Percentiles rank a stretch among this genome's conserved stretches.
Evolutionary conservation across 2,888 invertebrate genomes (phyloP).

Genomic region (Habroteleia sp.): DNA sequence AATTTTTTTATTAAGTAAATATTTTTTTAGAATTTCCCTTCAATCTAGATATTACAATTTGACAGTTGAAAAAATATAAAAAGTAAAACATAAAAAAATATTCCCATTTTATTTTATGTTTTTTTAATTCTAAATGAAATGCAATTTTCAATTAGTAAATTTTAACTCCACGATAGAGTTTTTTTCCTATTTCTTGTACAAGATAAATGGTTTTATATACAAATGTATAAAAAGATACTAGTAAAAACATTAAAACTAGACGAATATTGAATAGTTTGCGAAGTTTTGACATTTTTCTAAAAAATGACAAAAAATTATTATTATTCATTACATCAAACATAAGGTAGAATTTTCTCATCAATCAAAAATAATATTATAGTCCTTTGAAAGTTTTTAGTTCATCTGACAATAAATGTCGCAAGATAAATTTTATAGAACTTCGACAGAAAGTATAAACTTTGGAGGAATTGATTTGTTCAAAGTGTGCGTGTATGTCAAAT

Average conservation of each 20-base stretch:
- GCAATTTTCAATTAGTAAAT: no score
- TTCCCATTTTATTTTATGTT: no score
- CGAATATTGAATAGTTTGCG: slow-evolving; percentile 1
- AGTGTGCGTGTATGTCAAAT: slow-evolving; percentile 7
- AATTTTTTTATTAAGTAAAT: no score
- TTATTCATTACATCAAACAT: slow-evolving; percentile 20
- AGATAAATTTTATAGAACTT: slow-evolving; percentile 21
- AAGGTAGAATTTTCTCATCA: slow-evolving; percentile 14
- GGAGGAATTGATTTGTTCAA: slow-evolving; percentile 18
- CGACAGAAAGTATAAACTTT: slow-evolving; percentile 14
- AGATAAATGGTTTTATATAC: no score
- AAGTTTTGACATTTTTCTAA: slow-evolving; percentile 1
- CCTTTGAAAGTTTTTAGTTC: slow-evolving; percentile 31
- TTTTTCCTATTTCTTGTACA: no score
- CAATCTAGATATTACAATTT: no score
- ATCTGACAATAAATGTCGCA: slow-evolving; percentile 29
- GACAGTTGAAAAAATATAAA: no score
- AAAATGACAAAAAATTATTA: slow-evolving; percentile 10
- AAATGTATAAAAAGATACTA: background rate
- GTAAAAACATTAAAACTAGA: slow-evolving; percentile 1
- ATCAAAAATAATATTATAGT: slow-evolving; percentile 30
- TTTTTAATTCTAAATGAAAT: no score
- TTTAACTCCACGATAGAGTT: no score
- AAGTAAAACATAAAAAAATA: no score
- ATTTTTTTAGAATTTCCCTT: no score